Base-by-base conservation (phyloP, 2,888 invertebrate species). In the Octonoba sinensis region DNA sequence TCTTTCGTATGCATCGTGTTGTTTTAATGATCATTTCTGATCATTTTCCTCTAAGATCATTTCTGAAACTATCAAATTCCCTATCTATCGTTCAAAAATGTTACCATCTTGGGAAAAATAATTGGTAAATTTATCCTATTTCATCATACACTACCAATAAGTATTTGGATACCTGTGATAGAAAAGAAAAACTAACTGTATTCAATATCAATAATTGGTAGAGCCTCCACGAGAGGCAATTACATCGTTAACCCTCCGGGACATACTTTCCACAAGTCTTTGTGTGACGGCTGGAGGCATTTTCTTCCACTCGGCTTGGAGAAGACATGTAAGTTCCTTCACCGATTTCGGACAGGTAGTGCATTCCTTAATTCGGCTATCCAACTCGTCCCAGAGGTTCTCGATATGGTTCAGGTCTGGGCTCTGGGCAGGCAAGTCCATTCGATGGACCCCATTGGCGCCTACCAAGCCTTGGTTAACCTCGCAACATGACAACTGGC, bases 221-320 rank as follows among this genome's bases (percentile, higher is more conserved):
- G 65, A 49, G 47, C 49, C 65, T 49, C 65, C 47, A 65, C 47
- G 24, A 49, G 69, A 16, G 15, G 57, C 69, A 69, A 56, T 69
- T 69, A 56, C 57, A 11, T 16, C 57, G 24, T 27, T n/a, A 51
- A 67, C 49, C 27, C 67, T 67, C 20, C 22, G n/a, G 24, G 67
- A 51, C 62, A 62, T 36, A 62, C 36, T 62, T 62, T 62, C 62
- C 36, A 62, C 62, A 62, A 62, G 62, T 46, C 62, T 62, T 62
- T 62, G 62, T 44, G 18, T 44, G 3, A 62, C 62, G 36, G 62
- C 44, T 67, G 20, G 49, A 22, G 67, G 49, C 18, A 51, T 67
- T 67, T 15, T 67, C 46, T n/a, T 49, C 47, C 49, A 67, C 46
- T 57, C 27, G 18, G 44, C 27, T 49, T 69, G 54, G 11, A 12